Percentiles rank a stretch among this genome's conserved stretches.
phyloP scores from a whole-genome alignment of 1,140 invertebrate species.

The Pseudachorutes palmiensis region DNA sequence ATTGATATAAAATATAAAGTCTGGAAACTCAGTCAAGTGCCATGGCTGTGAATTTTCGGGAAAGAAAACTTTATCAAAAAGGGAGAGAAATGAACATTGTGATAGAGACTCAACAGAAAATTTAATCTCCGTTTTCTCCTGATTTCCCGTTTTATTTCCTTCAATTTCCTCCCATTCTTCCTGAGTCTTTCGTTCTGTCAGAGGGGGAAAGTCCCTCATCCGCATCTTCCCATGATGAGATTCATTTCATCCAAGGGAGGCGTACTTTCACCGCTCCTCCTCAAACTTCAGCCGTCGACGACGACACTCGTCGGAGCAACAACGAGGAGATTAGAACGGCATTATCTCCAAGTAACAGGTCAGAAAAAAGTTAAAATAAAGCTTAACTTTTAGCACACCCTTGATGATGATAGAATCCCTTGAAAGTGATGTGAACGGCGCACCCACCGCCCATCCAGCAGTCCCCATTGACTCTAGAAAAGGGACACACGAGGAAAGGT shows the following conservation, averaged over 20 bases:
- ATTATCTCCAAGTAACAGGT: conserved; percentile 9
- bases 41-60: too few relatives aligned
- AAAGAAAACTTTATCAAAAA: conserved; percentile 1
- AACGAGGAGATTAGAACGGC: not conserved
- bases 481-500: not conserved
- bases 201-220: not conserved
- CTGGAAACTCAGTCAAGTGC: too few relatives aligned
- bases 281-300: not conserved
- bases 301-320: not conserved
- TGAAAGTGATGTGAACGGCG: not conserved
- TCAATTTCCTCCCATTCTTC: conserved; percentile 4
- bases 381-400: not conserved
- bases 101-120: not conserved
- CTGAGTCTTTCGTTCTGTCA: not conserved
- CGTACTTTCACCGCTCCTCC: not conserved
- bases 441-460: not conserved
- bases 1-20: too few relatives aligned
- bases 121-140: conserved; percentile 11
- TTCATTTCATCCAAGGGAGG: conserved; percentile 3
- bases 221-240: not conserved
- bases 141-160: conserved; percentile 13
- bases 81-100: too few relatives aligned
- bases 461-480: not conserved
- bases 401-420: not conserved
- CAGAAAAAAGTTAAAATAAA: conserved; percentile 1